Conservation (phyloP, 1,140 invertebrate genomes). For the Forficula auricularia region DNA sequence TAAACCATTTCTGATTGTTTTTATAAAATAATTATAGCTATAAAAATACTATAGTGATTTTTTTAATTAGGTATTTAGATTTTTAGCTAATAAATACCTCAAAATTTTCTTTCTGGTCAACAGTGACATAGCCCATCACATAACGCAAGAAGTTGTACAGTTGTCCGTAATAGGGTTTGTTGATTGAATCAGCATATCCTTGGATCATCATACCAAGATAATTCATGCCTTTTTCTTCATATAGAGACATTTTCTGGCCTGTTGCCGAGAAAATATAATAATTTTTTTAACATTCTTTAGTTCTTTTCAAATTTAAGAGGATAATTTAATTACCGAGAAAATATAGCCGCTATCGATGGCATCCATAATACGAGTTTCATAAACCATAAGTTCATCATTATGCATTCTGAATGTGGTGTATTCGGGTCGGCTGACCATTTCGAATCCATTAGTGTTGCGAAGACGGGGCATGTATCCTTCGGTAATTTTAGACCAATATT, state of each 20-base stretch:
- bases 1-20: no score
- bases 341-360: slow-evolving; percentile 2
- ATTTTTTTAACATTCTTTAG: background rate
- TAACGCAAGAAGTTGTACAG: slow-evolving; percentile 36
- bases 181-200: slow-evolving; percentile 42
- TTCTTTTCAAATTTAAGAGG: background rate
- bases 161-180: slow-evolving; percentile 42
- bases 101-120: slow-evolving; percentile 26
- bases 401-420: no score
- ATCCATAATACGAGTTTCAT: slow-evolving; percentile 21
- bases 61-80: no score
- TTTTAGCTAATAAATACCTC: no score
- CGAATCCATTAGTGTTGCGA: no score
- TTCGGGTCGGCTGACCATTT: no score
- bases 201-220: slow-evolving; percentile 47
- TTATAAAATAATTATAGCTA: no score
- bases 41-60: no score
- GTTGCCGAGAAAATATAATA: background rate
- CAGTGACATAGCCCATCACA: slow-evolving; percentile 32
- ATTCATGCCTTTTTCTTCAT: slow-evolving; percentile 20
- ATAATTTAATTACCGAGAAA: background rate
- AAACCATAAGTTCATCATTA: no score
- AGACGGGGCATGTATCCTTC: no score
- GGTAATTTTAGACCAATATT: no score
- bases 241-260: background rate